phyloP scores from a whole-genome alignment of 2,888 invertebrate species.

The Leptinotarsa tumamoca region DNA sequence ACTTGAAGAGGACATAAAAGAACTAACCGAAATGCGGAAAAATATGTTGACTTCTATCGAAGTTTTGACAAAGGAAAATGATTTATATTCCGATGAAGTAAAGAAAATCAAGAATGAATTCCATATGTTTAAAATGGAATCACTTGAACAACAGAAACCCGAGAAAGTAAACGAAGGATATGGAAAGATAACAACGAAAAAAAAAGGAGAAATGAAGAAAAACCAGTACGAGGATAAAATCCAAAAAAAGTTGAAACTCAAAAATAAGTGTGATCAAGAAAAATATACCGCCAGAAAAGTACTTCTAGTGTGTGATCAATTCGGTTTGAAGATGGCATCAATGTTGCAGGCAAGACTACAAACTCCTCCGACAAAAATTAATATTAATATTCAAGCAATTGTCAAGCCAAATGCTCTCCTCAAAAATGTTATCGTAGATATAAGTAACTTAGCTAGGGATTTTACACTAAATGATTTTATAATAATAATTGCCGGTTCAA shows the following conservation, averaged over 20 bases:
- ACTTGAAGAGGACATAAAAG: constrained; percentile 5
- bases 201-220: background rate
- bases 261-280: background rate
- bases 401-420: constrained; percentile 2
- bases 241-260: background rate
- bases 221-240: background rate
- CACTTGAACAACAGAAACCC: background rate
- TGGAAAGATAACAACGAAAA: background rate
- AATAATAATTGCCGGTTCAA: constrained; percentile 8
- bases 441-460: constrained; percentile 6
- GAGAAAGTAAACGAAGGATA: background rate
- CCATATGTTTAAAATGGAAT: constrained; percentile 20
- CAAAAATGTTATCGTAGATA: constrained; percentile 6
- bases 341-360: background rate
- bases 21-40: constrained; percentile 6
- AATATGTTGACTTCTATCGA: constrained; percentile 20
- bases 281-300: background rate
- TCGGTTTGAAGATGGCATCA: background rate
- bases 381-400: constrained; percentile 3
- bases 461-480: constrained; percentile 6
- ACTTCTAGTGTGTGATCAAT: background rate
- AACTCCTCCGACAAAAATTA: background rate
- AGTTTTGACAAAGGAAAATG: constrained; percentile 18
- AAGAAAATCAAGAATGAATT: constrained; percentile 14
- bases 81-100: constrained; percentile 14